These are phyloP conservation scores for Heliconius hortense DNA, from an alignment of 2,888 invertebrate genomes.

Conservation along the genomic window DNA sequence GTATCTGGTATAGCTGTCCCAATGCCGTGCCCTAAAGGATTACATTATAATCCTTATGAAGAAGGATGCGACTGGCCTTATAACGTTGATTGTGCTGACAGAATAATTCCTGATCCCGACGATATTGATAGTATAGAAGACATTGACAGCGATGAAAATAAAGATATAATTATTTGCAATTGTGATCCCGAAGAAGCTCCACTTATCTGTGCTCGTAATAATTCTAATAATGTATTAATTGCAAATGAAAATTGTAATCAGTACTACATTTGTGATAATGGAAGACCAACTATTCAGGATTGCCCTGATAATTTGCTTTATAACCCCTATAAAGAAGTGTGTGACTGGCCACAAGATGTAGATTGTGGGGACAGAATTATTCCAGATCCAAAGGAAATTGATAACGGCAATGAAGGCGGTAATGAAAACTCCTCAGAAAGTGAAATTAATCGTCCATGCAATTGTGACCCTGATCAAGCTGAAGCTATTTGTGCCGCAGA, in stretches of 20 bases:
- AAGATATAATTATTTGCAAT: not conserved
- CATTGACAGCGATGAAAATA: conserved; percentile 3
- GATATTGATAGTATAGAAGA: not conserved
- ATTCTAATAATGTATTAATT: conserved; percentile 49
- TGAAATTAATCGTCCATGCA: conserved; percentile 30
- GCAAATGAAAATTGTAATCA: conserved; percentile 52
- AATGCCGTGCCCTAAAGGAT: conserved; percentile 41
- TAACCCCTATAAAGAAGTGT: conserved; percentile 47
- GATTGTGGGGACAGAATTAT: conserved; percentile 50
- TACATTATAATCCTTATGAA: conserved; percentile 48
- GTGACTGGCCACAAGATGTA: conserved; percentile 52
- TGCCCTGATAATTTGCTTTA: conserved; percentile 48
- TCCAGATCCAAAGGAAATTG: conserved; percentile 38
- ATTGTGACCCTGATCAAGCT: conserved; percentile 46
- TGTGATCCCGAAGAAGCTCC: conserved; percentile 46
- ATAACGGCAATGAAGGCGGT: conserved; percentile 28
- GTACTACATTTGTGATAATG: conserved; percentile 47
- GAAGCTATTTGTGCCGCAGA: conserved; percentile 45
- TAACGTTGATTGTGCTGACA: conserved; percentile 48
- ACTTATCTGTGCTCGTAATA: conserved; percentile 45
- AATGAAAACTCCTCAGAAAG: conserved; percentile 5
- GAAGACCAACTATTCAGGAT: conserved; percentile 38
- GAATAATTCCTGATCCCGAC: conserved; percentile 32
- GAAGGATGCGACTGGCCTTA: conserved; percentile 49
- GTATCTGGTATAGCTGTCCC: conserved; percentile 44